Percentiles rank a stretch among this genome's conserved stretches.
phyloP scores from a whole-genome alignment of 37 sponge, comb jelly and placozoan species.

The Aphrocallistes beatrix region DNA sequence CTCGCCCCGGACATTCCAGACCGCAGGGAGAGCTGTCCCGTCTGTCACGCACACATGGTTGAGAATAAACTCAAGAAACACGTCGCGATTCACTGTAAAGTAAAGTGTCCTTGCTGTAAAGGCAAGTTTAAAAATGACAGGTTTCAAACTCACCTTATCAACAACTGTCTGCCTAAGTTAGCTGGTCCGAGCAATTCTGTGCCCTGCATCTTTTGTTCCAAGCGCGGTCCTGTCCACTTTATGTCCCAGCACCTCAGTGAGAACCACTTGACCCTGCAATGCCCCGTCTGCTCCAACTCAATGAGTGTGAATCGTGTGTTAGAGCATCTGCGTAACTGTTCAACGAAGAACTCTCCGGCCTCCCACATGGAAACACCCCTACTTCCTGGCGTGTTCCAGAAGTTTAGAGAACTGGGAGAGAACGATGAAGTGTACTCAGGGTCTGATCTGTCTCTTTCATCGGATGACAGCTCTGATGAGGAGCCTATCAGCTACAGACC shows the following conservation, averaged over 20 bases:
- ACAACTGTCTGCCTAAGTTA: neutral
- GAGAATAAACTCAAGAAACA: neutral
- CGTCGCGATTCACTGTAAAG: neutral
- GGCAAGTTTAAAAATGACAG: neutral
- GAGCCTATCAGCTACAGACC: neutral
- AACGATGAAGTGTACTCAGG: neutral
- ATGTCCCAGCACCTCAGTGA: neutral
- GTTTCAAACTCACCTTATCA: neutral
- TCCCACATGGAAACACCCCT: neutral
- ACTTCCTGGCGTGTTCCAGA: neutral
- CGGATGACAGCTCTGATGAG: slow-evolving; percentile 16
- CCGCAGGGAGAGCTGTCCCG: neutral
- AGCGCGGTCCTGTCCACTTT: neutral
- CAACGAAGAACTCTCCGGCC: neutral
- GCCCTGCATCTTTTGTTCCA: neutral
- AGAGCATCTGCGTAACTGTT: neutral
- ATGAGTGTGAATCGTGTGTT: neutral
- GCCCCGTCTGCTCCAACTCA: neutral
- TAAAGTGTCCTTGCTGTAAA: neutral
- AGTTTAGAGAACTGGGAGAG: neutral
- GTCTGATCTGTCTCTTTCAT: neutral
- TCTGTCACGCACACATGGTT: neutral
- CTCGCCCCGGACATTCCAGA: neutral
- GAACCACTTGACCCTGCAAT: neutral
- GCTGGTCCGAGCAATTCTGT: neutral